A percentile compares a stretch with the other conserved stretches of the same genome.
These are phyloP conservation scores for Drosophila histrio DNA, from an alignment of 2,888 invertebrate species.

Conservation along the genomic window DNA sequence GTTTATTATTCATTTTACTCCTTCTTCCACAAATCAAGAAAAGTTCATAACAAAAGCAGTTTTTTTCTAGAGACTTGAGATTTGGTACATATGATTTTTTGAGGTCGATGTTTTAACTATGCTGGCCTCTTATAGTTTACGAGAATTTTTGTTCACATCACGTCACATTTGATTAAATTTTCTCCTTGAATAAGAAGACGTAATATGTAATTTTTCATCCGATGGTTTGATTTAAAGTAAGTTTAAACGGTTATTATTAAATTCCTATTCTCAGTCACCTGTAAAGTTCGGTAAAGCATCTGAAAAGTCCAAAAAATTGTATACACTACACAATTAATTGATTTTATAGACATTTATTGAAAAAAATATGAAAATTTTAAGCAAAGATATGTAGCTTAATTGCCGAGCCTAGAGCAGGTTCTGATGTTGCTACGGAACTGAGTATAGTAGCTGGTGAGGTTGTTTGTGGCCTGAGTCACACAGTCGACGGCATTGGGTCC, in stretches of 20 bases:
- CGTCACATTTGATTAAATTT: no score
- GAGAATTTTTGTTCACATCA: no score
- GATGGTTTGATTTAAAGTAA: neutral
- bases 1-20: no score
- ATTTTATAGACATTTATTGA: neutral
- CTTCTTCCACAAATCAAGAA: no score
- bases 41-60: no score
- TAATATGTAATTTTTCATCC: no score
- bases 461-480: constrained; percentile 41
- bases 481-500: constrained; percentile 61
- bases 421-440: constrained; percentile 57
- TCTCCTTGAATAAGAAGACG: no score
- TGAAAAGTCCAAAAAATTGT: neutral
- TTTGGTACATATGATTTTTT: no score
- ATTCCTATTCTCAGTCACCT: neutral
- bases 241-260: neutral
- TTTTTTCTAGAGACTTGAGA: no score
- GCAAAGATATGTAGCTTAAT: constrained; percentile 8
- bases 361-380: neutral
- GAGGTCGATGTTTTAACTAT: no score
- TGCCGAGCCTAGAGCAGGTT: constrained; percentile 62
- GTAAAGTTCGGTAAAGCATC: neutral
- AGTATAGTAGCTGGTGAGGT: constrained; percentile 54
- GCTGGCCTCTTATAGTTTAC: no score
- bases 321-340: neutral